Base-by-base conservation (phyloP, 2,888 invertebrate species). In the Seira musarum region DNA sequence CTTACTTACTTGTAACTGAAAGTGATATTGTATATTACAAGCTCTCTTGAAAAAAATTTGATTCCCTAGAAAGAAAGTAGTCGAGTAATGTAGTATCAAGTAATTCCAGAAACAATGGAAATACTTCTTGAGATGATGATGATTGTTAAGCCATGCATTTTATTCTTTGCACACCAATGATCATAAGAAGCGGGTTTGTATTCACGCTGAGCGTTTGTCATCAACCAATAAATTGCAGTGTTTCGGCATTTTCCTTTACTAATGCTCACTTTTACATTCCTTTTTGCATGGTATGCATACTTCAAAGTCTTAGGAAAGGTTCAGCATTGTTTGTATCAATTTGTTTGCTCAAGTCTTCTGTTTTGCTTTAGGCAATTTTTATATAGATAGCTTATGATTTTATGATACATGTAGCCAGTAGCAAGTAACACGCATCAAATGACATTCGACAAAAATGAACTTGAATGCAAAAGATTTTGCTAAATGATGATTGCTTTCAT, bases 201-300 rank as follows among this genome's bases (percentile, higher is more conserved):
- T n/a, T n/a, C n/a, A n/a, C n/a, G n/a, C n/a, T 60, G 70, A 61
- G 71, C 61, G 67, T 75, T 68, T 68, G 63, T 67, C 75, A 75
- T 75, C 68, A 68, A 68, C 75, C 75, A 75, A 75, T 75, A 75
- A 13, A 17, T 69, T 17, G 13, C 66, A 35, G 22, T 15, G 15
- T 63, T 63, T 21, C 63, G 22, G 6, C 63, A 6, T 10, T 21
- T 63, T 63, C n/a, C n/a, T 8, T 40, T 8, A 40, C 40, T 40
- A 40, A 40, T 40, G 40, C 40, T 40, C 40, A 40, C n/a, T n/a
- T n/a, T n/a, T n/a, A n/a, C n/a, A n/a, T n/a, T 40, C 6, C 13
- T 40, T 40, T 40, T 6, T 40, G 40, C 40, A 40, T 40, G 6
- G 6, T 40, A 40, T 6, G 13, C 40, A 40, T 13, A 8, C 40